Percentiles rank a stretch among this genome's conserved stretches.
Conservation (phyloP, 1,140 invertebrate genomes). For the Holcopasites calliopsidis region DNA sequence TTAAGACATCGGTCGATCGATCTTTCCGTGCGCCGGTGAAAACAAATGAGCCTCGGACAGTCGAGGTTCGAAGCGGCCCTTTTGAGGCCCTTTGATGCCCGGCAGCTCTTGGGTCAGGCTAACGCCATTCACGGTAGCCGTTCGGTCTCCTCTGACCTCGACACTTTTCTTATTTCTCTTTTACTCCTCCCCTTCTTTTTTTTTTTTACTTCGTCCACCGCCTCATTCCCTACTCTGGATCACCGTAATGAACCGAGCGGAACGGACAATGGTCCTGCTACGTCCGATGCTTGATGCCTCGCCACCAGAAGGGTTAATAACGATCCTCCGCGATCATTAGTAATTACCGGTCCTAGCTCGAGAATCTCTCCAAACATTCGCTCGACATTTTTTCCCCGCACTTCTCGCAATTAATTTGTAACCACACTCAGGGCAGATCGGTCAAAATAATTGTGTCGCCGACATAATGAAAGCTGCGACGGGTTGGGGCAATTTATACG, state of each 20-base stretch:
- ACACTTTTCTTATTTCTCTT: slow-evolving; percentile 58
- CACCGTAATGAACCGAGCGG: slow-evolving; percentile 67
- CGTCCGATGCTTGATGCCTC: slow-evolving; percentile 28
- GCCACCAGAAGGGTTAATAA: slow-evolving; percentile 70
- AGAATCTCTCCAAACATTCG: slow-evolving; percentile 26
- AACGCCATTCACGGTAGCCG: slow-evolving; percentile 73
- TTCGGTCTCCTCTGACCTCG: slow-evolving; percentile 57
- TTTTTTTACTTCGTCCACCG: slow-evolving; percentile 50
- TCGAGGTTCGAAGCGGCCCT: slow-evolving; percentile 67
- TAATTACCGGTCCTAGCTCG: slow-evolving; percentile 54
- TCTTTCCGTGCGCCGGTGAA: slow-evolving; percentile 61
- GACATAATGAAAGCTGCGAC: too few relatives aligned
- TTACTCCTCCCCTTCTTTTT: slow-evolving; percentile 10
- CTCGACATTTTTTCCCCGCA: too few relatives aligned
- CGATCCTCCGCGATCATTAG: slow-evolving; percentile 64
- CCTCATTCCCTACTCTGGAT: slow-evolving; percentile 44
- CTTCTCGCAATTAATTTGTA: neutral
- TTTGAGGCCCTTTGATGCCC: slow-evolving; percentile 70
- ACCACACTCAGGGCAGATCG: neutral
- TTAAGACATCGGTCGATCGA: slow-evolving; percentile 69
- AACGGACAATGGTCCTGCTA: slow-evolving; percentile 68
- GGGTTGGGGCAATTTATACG: neutral
- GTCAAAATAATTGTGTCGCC: neutral
- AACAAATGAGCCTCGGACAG: slow-evolving; percentile 74
- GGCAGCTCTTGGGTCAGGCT: slow-evolving; percentile 67